Evolutionary conservation across 2,888 invertebrate species (phyloP), one percentile per base, ranked within the genome.

Genomic region (Trypoxylon attenuatum): DNA sequence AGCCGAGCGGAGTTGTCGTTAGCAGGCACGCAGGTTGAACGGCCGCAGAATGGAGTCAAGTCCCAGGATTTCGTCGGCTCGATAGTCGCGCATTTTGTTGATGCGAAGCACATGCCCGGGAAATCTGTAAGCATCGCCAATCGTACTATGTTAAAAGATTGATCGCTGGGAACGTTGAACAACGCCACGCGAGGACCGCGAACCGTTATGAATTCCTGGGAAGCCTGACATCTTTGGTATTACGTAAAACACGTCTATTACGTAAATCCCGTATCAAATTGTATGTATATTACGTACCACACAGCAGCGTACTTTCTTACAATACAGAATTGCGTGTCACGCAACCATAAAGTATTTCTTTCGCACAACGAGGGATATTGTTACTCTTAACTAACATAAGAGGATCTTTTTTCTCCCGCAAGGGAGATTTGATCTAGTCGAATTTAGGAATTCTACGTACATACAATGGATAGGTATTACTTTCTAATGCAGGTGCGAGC

Each of bases 61-160:
- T 95, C 95, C 96, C 96, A 96, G 62, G 92, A 89, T 88, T 95
- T 92, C 66, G 93, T 93, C 1, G 95, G 94, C 84, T 95, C 95
- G 52, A 96, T 93, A 10, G 96, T 96, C 38, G 95, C 94, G 87
- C 96, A 96, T 58, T 92, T 91, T 57, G 96, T 96, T 4, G 96
- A 95, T 0, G 96, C 96, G 88, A 96, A 96, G 84, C 96, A 96
- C 91, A 94, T 92, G 33, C 94, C 95, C 46, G 96, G 96, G 90
- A 96, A 96, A 88, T 96, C 96, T 92, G 86, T 0, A 88, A n/a
- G n/a, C n/a, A n/a, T n/a, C n/a, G n/a, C n/a, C n/a, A n/a, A n/a
- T n/a, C n/a, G n/a, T n/a, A n/a, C n/a, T n/a, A n/a, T n/a, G n/a
- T n/a, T n/a, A n/a, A n/a, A n/a, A n/a, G n/a, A n/a, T n/a, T n/a